Base-by-base conservation (phyloP, 2,888 invertebrate species). In the Geophilus truncorum region DNA sequence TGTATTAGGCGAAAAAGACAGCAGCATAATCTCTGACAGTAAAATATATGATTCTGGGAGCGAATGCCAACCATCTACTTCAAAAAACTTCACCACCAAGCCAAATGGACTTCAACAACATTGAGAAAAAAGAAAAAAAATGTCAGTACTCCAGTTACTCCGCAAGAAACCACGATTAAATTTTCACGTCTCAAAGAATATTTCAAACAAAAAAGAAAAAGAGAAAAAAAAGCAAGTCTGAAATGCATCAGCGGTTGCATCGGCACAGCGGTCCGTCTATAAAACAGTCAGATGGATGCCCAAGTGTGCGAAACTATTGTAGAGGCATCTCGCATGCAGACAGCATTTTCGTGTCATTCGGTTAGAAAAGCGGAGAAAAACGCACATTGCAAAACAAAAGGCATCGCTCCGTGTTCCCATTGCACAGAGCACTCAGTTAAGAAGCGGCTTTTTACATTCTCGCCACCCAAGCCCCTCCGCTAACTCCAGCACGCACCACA, bases 371-470 rank as follows among this genome's bases (percentile, higher is more conserved):
- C 62, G 15, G 15, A 25, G 62, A 25, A 62, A 62, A 62, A 3
- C 62, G 62, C 62, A 62, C 62, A 25, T 62, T 62, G 62, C 62
- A 62, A 62, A 62, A 62, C 62, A 62, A 62, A 62, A 62, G 62
- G 62, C 62, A 25, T 62, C 25, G 25, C 23, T 10, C 6, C 18
- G 57, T 62, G 62, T 25, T 62, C 62, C 62, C 62, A 25, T 62
- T 25, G 62, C 62, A 62, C 62, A 62, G 62, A 62, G 62, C 62
- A 62, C 62, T 62, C 62, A 25, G 62, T 62, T 23, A 62, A 25
- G 62, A 62, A 62, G 10, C 28, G 62, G 62, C 25, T 23, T 62
- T 62, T 62, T 62, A 62, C 62, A 62, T 62, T 25, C 25, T 25
- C 28, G 23, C 62, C 23, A 57, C 57, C 62, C 23, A 1, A 9